Conservation (phyloP, 2,113 vertebrate genomes). For the Ictalurus furcatus region DNA sequence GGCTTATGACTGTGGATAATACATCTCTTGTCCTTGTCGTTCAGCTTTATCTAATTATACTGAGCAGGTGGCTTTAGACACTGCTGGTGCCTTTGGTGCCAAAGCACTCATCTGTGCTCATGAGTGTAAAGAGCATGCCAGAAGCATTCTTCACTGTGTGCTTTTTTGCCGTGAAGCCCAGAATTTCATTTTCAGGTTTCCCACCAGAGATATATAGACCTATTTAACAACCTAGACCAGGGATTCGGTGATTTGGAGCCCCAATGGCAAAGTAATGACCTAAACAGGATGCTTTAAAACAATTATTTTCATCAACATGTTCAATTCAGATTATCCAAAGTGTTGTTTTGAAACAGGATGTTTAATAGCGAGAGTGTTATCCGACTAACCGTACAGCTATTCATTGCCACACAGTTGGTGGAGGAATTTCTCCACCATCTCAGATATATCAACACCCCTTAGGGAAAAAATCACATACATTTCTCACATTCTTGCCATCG, state of each 20-base stretch:
- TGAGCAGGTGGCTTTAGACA: constrained; percentile 22
- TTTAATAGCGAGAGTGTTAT: neutral
- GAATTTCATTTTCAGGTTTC: constrained; percentile 10
- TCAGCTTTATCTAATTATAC: constrained; percentile 18
- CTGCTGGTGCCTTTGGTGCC: constrained; percentile 7
- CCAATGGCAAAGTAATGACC: neutral
- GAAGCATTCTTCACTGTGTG: neutral
- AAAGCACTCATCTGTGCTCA: constrained; percentile 25
- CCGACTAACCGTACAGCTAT: neutral
- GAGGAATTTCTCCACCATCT: neutral
- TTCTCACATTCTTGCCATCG: neutral
- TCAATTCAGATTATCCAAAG: neutral
- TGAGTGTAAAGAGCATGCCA: constrained; percentile 15
- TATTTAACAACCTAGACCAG: neutral
- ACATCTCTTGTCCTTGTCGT: constrained; percentile 3
- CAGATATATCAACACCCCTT: neutral
- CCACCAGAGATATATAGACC: neutral
- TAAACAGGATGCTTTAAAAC: neutral
- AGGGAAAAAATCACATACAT: neutral
- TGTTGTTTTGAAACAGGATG: neutral
- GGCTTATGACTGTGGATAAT: neutral
- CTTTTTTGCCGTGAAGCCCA: neutral
- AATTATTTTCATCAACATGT: neutral
- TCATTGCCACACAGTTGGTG: neutral
- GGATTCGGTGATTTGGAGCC: neutral